Conservation (phyloP, 1,140 invertebrate genomes). For the Lethocerus indicus region DNA sequence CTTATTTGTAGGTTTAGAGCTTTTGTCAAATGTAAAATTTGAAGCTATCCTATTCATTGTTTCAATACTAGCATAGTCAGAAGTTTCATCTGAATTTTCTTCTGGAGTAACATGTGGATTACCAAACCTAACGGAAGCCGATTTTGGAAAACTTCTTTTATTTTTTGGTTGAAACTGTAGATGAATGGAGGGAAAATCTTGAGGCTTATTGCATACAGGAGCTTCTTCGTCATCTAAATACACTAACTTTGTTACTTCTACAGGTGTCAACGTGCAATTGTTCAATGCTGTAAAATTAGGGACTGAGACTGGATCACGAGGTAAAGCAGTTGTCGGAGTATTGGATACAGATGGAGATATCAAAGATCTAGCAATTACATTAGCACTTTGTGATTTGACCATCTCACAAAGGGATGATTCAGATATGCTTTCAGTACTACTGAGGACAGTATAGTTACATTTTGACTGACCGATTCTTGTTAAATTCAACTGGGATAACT, state of each 20-base stretch:
- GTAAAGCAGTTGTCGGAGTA: conserved; percentile 25
- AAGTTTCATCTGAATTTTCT: conserved; percentile 46
- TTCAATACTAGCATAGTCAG: conserved; percentile 60
- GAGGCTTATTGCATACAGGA: conserved; percentile 12
- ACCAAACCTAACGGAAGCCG: conserved; percentile 40
- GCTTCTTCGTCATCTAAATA: conserved; percentile 43
- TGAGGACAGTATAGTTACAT: conserved; percentile 53
- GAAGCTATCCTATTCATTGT: conserved; percentile 34
- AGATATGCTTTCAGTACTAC: conserved; percentile 21
- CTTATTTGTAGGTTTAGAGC: conserved; percentile 16
- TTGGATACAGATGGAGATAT: conserved; percentile 14
- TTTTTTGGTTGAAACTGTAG: conserved; percentile 21
- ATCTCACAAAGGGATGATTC: conserved; percentile 23
- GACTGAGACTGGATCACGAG: conserved; percentile 54
- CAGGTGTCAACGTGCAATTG: conserved; percentile 34
- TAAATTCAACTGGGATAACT: conserved; percentile 52
- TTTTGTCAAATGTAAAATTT: conserved; percentile 23
- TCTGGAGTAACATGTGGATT: conserved; percentile 32
- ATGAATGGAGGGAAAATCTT: conserved; percentile 20
- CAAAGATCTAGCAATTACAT: conserved; percentile 27
- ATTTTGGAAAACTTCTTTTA: conserved; percentile 30
- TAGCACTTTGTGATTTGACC: conserved; percentile 42
- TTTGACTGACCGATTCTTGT: conserved; percentile 43
- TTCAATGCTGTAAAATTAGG: conserved; percentile 42
- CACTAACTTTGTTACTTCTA: conserved; percentile 47